These are phyloP conservation scores for Dromaius novaehollandiae DNA, from an alignment of 2,113 vertebrate species.

Conservation along the genomic window DNA sequence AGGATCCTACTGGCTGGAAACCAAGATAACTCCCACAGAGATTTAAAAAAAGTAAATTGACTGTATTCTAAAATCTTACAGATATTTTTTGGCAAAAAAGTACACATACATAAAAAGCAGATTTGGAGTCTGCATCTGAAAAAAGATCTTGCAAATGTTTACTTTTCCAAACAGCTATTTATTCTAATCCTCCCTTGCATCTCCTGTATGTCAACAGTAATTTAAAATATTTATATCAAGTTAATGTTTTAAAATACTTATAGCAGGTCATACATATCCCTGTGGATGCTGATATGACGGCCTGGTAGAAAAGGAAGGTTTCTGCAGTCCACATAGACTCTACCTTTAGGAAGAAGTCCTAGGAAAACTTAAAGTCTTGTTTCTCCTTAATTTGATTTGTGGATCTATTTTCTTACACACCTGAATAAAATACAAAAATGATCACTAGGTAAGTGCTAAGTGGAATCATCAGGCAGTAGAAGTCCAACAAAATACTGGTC, in stretches of 20 bases:
- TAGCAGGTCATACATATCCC: neutral
- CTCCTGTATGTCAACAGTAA: neutral
- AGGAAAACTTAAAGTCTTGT: neutral
- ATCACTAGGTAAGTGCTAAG: neutral
- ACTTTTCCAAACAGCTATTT: neutral
- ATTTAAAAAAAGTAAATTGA: neutral
- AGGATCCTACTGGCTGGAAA: slow-evolving; percentile 28
- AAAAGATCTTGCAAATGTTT: neutral
- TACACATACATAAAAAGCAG: neutral
- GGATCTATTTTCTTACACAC: neutral
- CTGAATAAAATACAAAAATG: neutral
- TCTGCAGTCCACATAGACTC: neutral
- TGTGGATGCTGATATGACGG: neutral
- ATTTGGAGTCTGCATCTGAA: neutral
- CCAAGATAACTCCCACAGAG: slow-evolving; percentile 17
- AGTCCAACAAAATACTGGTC: accelerated
- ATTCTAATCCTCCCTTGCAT: neutral
- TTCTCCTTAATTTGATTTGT: neutral
- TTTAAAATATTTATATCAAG: neutral
- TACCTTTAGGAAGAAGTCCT: neutral
- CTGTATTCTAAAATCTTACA: slow-evolving; percentile 4
- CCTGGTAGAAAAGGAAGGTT: neutral
- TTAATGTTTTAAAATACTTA: neutral
- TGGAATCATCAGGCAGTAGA: neutral
- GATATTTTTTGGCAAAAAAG: slow-evolving; percentile 25